Base-by-base conservation (phyloP, 1,140 invertebrate genomes). In the Diuraphis noxia region DNA sequence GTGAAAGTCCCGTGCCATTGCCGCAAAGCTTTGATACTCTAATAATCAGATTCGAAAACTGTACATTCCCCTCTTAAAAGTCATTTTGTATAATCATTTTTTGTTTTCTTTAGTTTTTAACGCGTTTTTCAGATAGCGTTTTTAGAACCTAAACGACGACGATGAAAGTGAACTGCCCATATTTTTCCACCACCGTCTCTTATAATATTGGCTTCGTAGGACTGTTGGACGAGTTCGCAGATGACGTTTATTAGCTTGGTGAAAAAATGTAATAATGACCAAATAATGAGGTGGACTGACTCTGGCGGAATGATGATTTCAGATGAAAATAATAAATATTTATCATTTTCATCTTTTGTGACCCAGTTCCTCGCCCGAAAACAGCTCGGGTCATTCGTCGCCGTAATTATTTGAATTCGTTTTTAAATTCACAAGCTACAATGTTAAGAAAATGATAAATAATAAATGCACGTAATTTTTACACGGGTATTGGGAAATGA, bases 271-370 rank as follows among this genome's bases (percentile, higher is more conserved):
- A 79, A 85, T 85, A 85, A 85, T 85, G 41, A 85, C 41, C 30
- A 85, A 85, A 85, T 46, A 85, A 85, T 46, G 30, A 82, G 79
- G n/a, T 4, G n/a, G 30, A 6, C 10, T 72, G 30, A 6, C 10
- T 72, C 56, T 17, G 30, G 10, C n/a, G n/a, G 30, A 72, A n/a
- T n/a, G 56, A 82, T 41, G 10, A 34, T 86, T 49, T 86, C 8
- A 34, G n/a, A 36, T 49, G n/a, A 36, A 46, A 49, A 84, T 13
- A 25, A 46, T 46, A 46, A 17, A 43, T 49, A 86, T 49, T n/a
- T 86, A 86, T 86, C n/a, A 86, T 49, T 86, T 86, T 86, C 84
- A 86, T 86, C 41, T 19, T 46, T 34, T 49, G n/a, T 86, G 84
- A 86, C 84, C 43, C 17, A n/a, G 21, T 49, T 49, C 84, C n/a